Percentiles rank a stretch among this genome's conserved stretches.
Conservation (phyloP, 2,888 invertebrate genomes). For the Orchesella flavescens region DNA sequence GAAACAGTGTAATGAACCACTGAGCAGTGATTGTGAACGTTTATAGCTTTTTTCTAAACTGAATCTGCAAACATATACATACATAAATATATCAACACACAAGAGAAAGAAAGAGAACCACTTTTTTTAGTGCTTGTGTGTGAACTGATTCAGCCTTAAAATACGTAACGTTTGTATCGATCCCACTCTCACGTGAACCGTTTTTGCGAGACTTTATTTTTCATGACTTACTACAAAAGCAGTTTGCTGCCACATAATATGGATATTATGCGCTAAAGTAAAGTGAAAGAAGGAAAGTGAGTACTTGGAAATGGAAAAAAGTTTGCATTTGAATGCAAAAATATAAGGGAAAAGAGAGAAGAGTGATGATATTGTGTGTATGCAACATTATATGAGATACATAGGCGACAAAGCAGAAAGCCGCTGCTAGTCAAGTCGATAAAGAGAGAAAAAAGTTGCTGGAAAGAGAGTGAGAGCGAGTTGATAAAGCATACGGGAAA, state of each 20-base stretch:
- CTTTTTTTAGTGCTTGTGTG: conserved; percentile 14
- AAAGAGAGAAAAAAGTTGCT: conserved; percentile 12
- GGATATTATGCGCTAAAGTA: conserved; percentile 14
- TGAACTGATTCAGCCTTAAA: neutral
- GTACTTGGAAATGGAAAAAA: neutral
- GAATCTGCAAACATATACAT: neutral
- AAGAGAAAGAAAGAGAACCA: neutral
- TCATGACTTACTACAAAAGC: conserved; percentile 14
- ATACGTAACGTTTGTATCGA: neutral
- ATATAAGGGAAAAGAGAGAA: conserved; percentile 5
- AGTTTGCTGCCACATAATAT: conserved; percentile 5
- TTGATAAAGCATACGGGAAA: conserved; percentile 48
- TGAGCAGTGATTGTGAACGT: conserved; percentile 43
- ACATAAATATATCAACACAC: neutral
- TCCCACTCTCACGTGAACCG: conserved; percentile 12
- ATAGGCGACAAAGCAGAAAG: neutral
- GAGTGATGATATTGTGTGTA: neutral
- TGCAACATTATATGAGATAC: too few relatives aligned
- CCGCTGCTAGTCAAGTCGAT: conserved; percentile 14
- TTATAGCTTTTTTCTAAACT: conserved; percentile 8
- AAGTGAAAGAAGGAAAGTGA: neutral
- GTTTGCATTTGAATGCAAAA: conserved; percentile 40
- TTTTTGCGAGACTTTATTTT: conserved; percentile 29
- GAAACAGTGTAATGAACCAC: conserved; percentile 42
- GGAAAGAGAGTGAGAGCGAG: neutral